Conservation (phyloP, 2,888 invertebrate genomes). For the Hedychridium roseum region DNA sequence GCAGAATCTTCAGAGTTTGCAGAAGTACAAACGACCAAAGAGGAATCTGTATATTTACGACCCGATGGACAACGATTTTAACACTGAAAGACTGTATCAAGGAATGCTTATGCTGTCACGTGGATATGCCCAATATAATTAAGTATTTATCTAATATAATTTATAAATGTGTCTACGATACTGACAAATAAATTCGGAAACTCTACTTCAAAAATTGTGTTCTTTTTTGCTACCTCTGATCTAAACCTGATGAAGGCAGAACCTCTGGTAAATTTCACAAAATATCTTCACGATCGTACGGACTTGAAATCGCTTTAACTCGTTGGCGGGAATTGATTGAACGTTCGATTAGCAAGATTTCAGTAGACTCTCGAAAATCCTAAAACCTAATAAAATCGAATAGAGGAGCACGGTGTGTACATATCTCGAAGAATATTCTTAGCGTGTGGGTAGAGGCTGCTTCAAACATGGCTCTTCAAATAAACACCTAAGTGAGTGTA, state of each 20-base stretch:
- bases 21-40: slow-evolving; percentile 51
- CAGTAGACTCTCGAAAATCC: slow-evolving; percentile 41
- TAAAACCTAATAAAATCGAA: slow-evolving; percentile 63
- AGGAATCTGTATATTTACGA: slow-evolving; percentile 38
- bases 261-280: too few species aligned
- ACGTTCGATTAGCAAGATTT: slow-evolving; percentile 26
- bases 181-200: background rate
- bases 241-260: too few species aligned
- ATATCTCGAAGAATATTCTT: slow-evolving; percentile 54
- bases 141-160: too few species aligned
- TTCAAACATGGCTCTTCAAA: slow-evolving; percentile 56
- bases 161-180: too few species aligned
- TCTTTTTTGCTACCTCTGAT: background rate
- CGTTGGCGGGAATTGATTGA: slow-evolving; percentile 8
- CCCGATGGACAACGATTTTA: slow-evolving; percentile 46
- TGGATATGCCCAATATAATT: slow-evolving; percentile 40
- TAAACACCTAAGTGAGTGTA: slow-evolving; percentile 58
- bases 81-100: slow-evolving; percentile 50
- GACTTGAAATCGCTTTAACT: slow-evolving; percentile 1
- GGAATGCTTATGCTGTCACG: slow-evolving; percentile 58
- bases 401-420: slow-evolving; percentile 54
- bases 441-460: slow-evolving; percentile 50
- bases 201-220: background rate
- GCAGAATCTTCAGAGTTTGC: slow-evolving; percentile 39
- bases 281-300: too few species aligned